Base-by-base conservation (phyloP, 2,797 vertebrate species). In the Vespertilio murinus region DNA sequence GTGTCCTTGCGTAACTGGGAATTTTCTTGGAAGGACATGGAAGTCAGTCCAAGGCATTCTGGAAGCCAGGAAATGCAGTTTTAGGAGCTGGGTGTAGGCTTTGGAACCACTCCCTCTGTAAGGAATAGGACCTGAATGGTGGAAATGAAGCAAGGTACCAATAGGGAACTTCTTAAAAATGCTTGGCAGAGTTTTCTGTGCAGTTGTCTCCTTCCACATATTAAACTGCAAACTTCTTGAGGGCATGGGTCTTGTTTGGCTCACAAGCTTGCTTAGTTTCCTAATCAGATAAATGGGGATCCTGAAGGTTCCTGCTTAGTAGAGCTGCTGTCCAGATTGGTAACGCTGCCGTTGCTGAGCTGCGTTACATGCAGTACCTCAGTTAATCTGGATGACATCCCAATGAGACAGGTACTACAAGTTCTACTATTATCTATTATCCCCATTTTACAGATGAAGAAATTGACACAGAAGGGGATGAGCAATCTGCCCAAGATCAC, bases 111-210 rank as follows among this genome's bases (percentile, higher is more conserved):
- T 33, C n/a, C 71, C 40, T 42, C 35, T 64, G 9, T 4, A 3
- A 65, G 23, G 18, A 38, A 6, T 10, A 47, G 28, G 28, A 16
- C n/a, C 69, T 6, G 13, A 75, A 30, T 3, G 40, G 9, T 52
- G 20, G 40, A 23, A 86, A 22, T 9, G 23, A 73, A 33, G 33
- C 23, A 8, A 1, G 0, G 0, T 0, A 25, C 4, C 6, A 22
- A 61, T 30, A 6, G 17, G 7, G 4, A 73, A 16, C 16, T 18
- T 45, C 45, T 54, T 35, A 10, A 23, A 23, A 28, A 4, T 0
- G n/a, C 22, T 28, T 1, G 8, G 49, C 54, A 13, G 8, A 8
- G 28, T 6, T 30, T 22, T 33, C 3, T 3, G 11, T 2, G 40
- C 6, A 1, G 35, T 0, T 8, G 23, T 59, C 64, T 79, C 23